These are phyloP conservation scores for Pseudomugil tenellus DNA, from an alignment of 2,797 vertebrate genomes.

Conservation along the genomic window DNA sequence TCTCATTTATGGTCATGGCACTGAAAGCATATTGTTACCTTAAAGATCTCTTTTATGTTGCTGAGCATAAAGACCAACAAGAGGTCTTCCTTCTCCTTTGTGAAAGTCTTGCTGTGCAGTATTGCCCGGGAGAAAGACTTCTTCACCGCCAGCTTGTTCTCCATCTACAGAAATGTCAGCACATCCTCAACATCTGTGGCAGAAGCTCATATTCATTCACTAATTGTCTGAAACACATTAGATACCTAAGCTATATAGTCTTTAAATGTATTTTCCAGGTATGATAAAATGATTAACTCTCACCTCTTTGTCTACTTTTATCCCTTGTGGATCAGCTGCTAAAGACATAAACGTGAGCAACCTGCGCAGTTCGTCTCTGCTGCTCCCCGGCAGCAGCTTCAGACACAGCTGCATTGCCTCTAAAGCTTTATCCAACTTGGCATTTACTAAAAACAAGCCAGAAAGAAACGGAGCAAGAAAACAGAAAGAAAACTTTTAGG, in stretches of 20 bases:
- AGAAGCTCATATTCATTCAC: not conserved
- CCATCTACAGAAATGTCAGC: conserved; percentile 76
- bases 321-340: conserved; percentile 83
- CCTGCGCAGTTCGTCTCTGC: conserved; percentile 88
- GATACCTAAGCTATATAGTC: not conserved
- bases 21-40: conserved; percentile 64
- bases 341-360: conserved; percentile 91
- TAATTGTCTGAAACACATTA: not conserved
- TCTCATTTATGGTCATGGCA: not conserved
- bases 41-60: conserved; percentile 91
- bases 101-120: conserved; percentile 86
- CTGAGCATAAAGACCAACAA: conserved; percentile 93
- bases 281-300: conserved; percentile 6
- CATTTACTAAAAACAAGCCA: conserved; percentile 72
- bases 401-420: conserved; percentile 92
- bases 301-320: conserved; percentile 90
- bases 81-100: conserved; percentile 91
- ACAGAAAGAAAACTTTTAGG: not conserved
- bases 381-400: conserved; percentile 87
- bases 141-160: conserved; percentile 91
- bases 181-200: not conserved
- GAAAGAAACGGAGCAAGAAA: not conserved
- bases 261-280: not conserved
- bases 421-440: conserved; percentile 85
- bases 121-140: conserved; percentile 89